These are phyloP conservation scores for Micoletzkya japonica DNA, from an alignment of 2,888 invertebrate genomes.

Conservation along the genomic window DNA sequence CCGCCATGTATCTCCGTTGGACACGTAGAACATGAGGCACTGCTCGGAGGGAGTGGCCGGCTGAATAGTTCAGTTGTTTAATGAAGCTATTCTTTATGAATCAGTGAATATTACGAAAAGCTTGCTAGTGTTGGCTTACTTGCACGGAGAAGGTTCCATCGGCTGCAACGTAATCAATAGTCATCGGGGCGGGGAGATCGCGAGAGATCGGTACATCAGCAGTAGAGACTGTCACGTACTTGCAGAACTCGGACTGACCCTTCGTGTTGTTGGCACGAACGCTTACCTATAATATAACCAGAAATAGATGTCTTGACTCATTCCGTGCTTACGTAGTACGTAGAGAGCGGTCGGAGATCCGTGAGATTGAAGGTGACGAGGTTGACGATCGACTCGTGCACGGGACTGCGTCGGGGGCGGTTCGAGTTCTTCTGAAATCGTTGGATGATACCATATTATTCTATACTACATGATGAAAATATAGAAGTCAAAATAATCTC, in stretches of 20 bases:
- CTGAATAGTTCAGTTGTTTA: slow-evolving; percentile 25
- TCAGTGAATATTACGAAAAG: background rate
- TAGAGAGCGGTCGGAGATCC: slow-evolving; percentile 48
- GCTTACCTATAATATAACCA: slow-evolving; percentile 29
- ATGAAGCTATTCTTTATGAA: background rate
- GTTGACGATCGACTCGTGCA: background rate
- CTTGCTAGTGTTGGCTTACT: slow-evolving; percentile 19
- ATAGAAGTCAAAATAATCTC: too few relatives aligned
- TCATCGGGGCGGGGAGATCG: slow-evolving; percentile 35
- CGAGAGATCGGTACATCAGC: slow-evolving; percentile 46
- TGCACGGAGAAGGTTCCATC: slow-evolving; percentile 38
- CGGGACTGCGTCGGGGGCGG: background rate
- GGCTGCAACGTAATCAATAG: slow-evolving; percentile 31
- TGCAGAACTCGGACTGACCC: slow-evolving; percentile 55
- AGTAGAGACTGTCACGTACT: slow-evolving; percentile 46
- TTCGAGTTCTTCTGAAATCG: slow-evolving; percentile 1
- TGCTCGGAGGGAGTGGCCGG: slow-evolving; percentile 40
- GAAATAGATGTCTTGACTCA: slow-evolving; percentile 18
- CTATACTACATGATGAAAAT: background rate
- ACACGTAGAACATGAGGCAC: slow-evolving; percentile 42
- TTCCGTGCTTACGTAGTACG: slow-evolving; percentile 45
- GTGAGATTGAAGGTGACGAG: slow-evolving; percentile 49
- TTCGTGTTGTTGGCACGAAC: slow-evolving; percentile 37
- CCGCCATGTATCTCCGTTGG: slow-evolving; percentile 40
- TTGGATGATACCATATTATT: background rate